Evolutionary conservation across 2,797 vertebrate species (phyloP).

Genomic region (Centroberyx gerrardi): DNA sequence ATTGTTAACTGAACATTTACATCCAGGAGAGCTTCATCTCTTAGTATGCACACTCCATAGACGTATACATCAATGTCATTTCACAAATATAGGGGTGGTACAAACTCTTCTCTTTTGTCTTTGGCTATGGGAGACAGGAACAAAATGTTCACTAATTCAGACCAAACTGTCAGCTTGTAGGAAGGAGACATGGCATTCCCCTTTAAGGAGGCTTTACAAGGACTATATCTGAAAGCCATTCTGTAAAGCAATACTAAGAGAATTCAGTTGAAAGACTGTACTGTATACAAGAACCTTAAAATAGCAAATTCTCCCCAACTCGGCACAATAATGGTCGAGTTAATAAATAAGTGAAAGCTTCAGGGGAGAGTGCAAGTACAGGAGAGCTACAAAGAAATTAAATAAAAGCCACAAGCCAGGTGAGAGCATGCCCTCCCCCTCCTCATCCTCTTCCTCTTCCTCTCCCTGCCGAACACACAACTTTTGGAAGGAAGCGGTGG

Average conservation of each 20-base stretch:
- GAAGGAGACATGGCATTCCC: no score
- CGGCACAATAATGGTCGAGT: conserved; percentile 25
- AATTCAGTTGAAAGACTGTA: background rate
- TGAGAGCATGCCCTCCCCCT: no score
- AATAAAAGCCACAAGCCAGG: conserved; percentile 1
- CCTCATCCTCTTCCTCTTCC: no score
- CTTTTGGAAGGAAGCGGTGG: no score
- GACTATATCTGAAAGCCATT: no score
- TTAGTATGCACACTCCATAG: background rate
- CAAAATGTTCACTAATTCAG: no score
- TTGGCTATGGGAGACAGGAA: no score
- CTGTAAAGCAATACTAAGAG: background rate
- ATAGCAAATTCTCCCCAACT: background rate
- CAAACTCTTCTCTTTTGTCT: background rate
- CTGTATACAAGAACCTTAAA: conserved; percentile 2
- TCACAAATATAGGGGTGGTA: background rate
- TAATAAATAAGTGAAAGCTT: conserved; percentile 29
- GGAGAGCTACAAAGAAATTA: background rate
- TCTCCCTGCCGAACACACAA: no score
- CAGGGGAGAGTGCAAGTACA: conserved; percentile 8
- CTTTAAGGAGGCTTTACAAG: no score
- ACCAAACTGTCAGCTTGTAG: no score
- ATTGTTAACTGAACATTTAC: no score
- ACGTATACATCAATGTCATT: background rate
- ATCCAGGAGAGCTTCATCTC: background rate